phyloP scores from a whole-genome alignment of 1,140 invertebrate genomes.

The Notospermus geniculatus region DNA sequence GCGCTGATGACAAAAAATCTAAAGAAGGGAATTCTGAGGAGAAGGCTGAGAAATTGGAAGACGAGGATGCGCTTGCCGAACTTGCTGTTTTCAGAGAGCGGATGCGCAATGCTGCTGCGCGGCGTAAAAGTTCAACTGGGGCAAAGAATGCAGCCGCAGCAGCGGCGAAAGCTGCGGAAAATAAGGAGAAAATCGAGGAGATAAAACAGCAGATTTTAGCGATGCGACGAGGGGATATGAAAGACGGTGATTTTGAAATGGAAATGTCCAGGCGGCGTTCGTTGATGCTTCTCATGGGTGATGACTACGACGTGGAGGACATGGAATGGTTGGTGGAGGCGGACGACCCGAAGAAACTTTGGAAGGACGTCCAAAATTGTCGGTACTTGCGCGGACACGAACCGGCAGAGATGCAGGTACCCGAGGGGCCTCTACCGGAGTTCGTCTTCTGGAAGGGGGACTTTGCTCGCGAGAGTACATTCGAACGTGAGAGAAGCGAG shows the following conservation, averaged over 20 bases:
- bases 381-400: constrained; percentile 4
- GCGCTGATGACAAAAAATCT: too few relatives aligned
- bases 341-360: background rate
- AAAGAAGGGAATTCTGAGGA: too few relatives aligned
- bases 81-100: too few relatives aligned
- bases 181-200: too few relatives aligned
- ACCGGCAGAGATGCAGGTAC: background rate
- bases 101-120: too few relatives aligned
- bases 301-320: background rate
- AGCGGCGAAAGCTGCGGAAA: too few relatives aligned
- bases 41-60: too few relatives aligned
- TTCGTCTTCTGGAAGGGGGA: constrained; percentile 2
- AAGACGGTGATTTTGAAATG: background rate
- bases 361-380: constrained; percentile 3
- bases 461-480: background rate
- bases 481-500: background rate
- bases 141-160: too few relatives aligned
- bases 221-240: too few relatives aligned
- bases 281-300: background rate
- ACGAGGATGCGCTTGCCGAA: too few relatives aligned
- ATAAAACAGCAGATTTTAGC: too few relatives aligned
- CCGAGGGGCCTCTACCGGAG: background rate
- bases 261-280: background rate
- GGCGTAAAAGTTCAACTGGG: too few relatives aligned
- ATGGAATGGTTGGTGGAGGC: background rate